A percentile compares a stretch with the other conserved stretches of the same genome.
These are phyloP conservation scores for Paracanthobrama guichenoti DNA, from an alignment of 2,113 vertebrate genomes.

Conservation along the genomic window DNA sequence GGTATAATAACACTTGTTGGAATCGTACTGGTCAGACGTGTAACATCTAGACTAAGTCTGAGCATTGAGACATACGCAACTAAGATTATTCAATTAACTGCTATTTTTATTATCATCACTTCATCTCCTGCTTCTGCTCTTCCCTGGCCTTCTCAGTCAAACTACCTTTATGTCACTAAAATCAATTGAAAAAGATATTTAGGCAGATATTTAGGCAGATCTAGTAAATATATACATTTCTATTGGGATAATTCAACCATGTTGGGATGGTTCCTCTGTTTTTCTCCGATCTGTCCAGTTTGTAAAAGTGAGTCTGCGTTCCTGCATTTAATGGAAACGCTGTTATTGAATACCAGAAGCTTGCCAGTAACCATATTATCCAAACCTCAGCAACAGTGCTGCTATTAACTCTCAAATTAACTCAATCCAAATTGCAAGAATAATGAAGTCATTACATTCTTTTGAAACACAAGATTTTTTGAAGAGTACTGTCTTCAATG, in stretches of 20 bases:
- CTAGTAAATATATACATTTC: neutral
- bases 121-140: too few species aligned
- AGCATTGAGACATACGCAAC: too few species aligned
- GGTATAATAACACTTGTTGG: too few species aligned
- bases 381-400: conserved; percentile 32
- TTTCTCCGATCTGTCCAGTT: neutral
- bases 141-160: too few species aligned
- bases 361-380: conserved; percentile 43
- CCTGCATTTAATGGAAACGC: conserved; percentile 26
- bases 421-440: neutral
- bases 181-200: too few species aligned
- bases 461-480: neutral
- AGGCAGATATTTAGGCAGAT: too few species aligned
- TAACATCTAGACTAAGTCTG: too few species aligned
- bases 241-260: neutral
- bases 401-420: conserved; percentile 4
- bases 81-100: too few species aligned
- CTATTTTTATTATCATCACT: too few species aligned
- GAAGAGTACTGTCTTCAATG: neutral
- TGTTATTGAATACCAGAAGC: conserved; percentile 18
- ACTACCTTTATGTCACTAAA: too few species aligned
- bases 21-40: too few species aligned
- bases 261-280: neutral
- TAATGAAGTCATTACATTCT: neutral
- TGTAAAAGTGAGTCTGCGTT: neutral